phyloP scores from a whole-genome alignment of 2,888 invertebrate species.

The Gymnosoma rotundatum region DNA sequence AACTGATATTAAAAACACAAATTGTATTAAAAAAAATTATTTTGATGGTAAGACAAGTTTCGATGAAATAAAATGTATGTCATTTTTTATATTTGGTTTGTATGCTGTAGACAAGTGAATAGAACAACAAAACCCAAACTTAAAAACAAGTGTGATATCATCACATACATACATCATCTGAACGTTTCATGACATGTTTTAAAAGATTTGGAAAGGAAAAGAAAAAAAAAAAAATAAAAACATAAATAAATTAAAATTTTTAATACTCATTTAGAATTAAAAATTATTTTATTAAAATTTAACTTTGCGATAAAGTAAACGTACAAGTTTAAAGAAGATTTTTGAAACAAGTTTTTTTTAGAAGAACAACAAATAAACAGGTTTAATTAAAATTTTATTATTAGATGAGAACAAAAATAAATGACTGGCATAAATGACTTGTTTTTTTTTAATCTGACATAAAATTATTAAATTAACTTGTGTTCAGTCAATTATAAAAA shows the following conservation, averaged over 20 bases:
- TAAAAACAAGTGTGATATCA: conserved; percentile 66
- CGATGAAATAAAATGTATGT: conserved; percentile 50
- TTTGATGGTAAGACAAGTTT: conserved; percentile 63
- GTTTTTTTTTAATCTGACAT: background rate
- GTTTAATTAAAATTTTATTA: conserved; percentile 28
- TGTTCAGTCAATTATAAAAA: conserved; percentile 19
- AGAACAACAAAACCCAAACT: conserved; percentile 1
- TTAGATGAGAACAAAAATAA: background rate
- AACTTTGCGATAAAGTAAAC: background rate
- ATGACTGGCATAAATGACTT: background rate
- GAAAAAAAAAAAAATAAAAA: background rate
- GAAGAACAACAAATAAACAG: background rate
- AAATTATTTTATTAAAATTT: conserved; percentile 23
- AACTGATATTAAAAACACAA: conserved; percentile 32
- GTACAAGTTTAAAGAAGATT: background rate
- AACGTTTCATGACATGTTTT: conserved; percentile 2
- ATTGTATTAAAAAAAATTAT: conserved; percentile 5
- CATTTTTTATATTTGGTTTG: conserved; percentile 36
- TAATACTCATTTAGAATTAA: conserved; percentile 49
- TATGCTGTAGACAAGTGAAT: conserved; percentile 5
- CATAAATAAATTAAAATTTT: conserved; percentile 27
- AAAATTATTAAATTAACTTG: background rate
- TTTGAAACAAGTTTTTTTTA: background rate
- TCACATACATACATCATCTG: conserved; percentile 22
- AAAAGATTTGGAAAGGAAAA: conserved; percentile 1